phyloP scores from a whole-genome alignment of 2,797 vertebrate genomes.

The Vipera latastei region DNA sequence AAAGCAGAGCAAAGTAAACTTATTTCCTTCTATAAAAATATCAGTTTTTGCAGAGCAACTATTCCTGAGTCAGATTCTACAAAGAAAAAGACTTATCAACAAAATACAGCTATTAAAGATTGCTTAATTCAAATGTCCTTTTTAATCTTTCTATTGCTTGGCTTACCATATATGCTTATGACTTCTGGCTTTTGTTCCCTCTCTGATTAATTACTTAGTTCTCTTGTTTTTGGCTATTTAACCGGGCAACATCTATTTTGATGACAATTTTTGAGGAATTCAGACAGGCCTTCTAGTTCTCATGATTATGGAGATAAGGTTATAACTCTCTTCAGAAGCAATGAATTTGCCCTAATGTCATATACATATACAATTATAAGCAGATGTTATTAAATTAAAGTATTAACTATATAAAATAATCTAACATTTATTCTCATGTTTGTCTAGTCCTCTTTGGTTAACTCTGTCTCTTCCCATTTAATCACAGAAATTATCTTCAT shows the following conservation, averaged over 20 bases:
- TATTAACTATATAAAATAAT: not conserved
- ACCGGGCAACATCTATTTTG: not conserved
- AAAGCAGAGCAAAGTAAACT: not conserved
- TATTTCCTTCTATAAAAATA: not conserved
- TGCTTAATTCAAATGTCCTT: not conserved
- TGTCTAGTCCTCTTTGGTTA: not conserved
- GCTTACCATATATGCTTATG: not conserved
- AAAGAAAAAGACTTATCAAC: not conserved
- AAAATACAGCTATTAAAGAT: not conserved
- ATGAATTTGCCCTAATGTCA: not conserved
- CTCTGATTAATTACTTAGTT: not conserved
- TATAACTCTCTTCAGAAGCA: not conserved
- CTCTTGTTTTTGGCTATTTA: not conserved
- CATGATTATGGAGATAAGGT: not conserved
- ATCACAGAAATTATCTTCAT: not conserved
- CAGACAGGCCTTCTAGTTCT: not conserved
- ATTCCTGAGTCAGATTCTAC: not conserved
- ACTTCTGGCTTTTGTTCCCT: not conserved
- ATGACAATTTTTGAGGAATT: not conserved
- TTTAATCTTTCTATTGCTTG: not conserved
- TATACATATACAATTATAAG: not conserved
- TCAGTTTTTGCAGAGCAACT: not conserved
- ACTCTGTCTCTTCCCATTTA: not conserved
- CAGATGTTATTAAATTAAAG: not conserved
- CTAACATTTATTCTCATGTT: not conserved